phyloP scores from a whole-genome alignment of 2,797 vertebrate genomes.

The Notamacropus eugenii region DNA sequence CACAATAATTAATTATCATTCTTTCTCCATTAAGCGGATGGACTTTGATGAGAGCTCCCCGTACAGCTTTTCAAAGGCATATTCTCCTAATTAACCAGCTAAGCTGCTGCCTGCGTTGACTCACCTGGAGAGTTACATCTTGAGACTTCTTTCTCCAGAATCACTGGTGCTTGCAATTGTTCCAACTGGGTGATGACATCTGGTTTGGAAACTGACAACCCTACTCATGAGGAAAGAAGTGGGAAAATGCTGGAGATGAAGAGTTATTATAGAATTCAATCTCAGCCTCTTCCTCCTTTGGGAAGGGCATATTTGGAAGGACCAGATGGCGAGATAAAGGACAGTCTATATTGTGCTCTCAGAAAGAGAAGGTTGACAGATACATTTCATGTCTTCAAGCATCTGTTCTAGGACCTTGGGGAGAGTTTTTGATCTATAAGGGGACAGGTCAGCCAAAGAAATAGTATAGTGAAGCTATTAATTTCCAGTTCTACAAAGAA shows the following conservation, averaged over 20 bases:
- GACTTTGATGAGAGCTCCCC: conserved; percentile 14
- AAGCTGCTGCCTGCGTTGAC: not conserved
- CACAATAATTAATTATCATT: too few species aligned
- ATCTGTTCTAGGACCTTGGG: not conserved
- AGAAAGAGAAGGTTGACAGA: conserved; percentile 13
- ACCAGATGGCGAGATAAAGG: not conserved
- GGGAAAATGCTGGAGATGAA: not conserved
- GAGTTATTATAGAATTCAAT: not conserved
- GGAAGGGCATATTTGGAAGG: not conserved
- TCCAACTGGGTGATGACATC: conserved; percentile 33
- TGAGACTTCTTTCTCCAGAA: conserved; percentile 7
- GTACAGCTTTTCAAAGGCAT: conserved; percentile 23
- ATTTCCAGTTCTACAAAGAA: not conserved
- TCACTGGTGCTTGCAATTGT: conserved; percentile 36
- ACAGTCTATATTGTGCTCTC: not conserved
- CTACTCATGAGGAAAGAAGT: conserved; percentile 49
- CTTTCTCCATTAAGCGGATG: not conserved
- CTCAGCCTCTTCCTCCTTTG: not conserved
- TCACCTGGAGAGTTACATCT: conserved; percentile 46
- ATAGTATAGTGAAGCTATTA: not conserved
- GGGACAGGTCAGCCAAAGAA: not conserved
- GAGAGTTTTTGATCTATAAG: not conserved
- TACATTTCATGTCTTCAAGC: not conserved
- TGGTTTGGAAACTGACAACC: conserved; percentile 50
- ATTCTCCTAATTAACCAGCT: not conserved